A percentile compares a stretch with the other conserved stretches of the same genome.
Conservation (phyloP, 2,113 vertebrate genomes). For the Naja naja region DNA sequence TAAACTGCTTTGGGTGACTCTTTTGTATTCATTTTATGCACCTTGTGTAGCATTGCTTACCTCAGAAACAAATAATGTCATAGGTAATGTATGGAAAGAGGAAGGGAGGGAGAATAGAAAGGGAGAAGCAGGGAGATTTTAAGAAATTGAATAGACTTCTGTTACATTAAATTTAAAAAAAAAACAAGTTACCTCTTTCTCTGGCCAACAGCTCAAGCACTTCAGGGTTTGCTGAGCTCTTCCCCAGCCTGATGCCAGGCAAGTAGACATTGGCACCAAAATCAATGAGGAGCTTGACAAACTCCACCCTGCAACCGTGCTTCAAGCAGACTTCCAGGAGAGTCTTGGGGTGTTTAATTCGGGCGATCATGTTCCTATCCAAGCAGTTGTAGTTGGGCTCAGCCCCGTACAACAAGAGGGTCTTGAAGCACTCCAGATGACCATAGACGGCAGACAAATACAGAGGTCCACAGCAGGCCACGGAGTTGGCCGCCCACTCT, state of each 20-base stretch:
- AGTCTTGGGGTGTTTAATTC: slow-evolving; percentile 80
- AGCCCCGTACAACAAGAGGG: slow-evolving; percentile 83
- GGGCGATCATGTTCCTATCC: slow-evolving; percentile 72
- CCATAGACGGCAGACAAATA: slow-evolving; percentile 87
- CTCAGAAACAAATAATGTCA: neutral
- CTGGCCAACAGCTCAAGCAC: slow-evolving; percentile 79
- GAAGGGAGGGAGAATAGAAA: neutral
- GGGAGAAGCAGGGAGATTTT: neutral
- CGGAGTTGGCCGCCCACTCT: slow-evolving; percentile 78
- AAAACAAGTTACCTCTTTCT: slow-evolving; percentile 78
- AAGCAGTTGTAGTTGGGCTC: slow-evolving; percentile 92
- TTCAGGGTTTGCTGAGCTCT: slow-evolving; percentile 69
- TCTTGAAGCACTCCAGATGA: slow-evolving; percentile 87
- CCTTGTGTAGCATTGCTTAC: neutral
- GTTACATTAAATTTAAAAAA: neutral
- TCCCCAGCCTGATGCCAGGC: slow-evolving; percentile 68
- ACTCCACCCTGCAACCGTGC: slow-evolving; percentile 79
- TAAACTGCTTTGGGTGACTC: neutral
- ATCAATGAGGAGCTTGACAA: slow-evolving; percentile 86
- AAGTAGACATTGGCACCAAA: slow-evolving; percentile 91
- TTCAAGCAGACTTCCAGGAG: slow-evolving; percentile 87
- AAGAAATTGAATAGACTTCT: neutral
- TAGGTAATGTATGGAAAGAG: neutral
- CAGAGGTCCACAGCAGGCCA: slow-evolving; percentile 83
- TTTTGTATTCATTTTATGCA: neutral